phyloP scores from a whole-genome alignment of 1,140 invertebrate genomes.

The Aphidius ervi region DNA sequence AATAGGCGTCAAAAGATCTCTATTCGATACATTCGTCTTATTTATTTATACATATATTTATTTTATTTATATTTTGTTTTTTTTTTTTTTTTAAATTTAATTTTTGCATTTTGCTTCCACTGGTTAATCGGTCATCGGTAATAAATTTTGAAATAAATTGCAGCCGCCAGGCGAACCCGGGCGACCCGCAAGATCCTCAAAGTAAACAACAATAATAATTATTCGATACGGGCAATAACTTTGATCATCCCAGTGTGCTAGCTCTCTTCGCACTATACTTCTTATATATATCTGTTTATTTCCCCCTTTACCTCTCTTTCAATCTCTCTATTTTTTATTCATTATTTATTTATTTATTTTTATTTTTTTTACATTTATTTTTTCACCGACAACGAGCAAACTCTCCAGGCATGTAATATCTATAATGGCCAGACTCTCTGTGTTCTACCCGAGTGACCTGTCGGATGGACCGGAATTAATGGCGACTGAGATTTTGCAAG shows the following conservation, averaged over 20 bases:
- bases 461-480: constrained; percentile 30
- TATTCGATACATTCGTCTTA: constrained; percentile 17
- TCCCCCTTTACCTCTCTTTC: neutral
- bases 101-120: constrained; percentile 9
- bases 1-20: constrained; percentile 6
- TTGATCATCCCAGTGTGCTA: constrained; percentile 21
- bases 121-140: constrained; percentile 31
- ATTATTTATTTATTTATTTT: neutral
- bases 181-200: constrained; percentile 31
- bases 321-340: constrained; percentile 5
- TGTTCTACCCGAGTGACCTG: constrained; percentile 31
- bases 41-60: constrained; percentile 19
- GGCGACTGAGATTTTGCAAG: constrained; percentile 29
- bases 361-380: constrained; percentile 3
- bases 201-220: constrained; percentile 36
- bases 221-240: constrained; percentile 33
- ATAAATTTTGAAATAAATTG: constrained; percentile 34
- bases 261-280: neutral
- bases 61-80: constrained; percentile 21
- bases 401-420: constrained; percentile 30
- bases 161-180: constrained; percentile 19
- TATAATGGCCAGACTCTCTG: constrained; percentile 25
- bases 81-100: neutral
- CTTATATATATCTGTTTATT: neutral
- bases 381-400: too few species aligned